These are phyloP conservation scores for Calcarius lapponicus DNA, from an alignment of 2,797 vertebrate species.

Conservation along the genomic window DNA sequence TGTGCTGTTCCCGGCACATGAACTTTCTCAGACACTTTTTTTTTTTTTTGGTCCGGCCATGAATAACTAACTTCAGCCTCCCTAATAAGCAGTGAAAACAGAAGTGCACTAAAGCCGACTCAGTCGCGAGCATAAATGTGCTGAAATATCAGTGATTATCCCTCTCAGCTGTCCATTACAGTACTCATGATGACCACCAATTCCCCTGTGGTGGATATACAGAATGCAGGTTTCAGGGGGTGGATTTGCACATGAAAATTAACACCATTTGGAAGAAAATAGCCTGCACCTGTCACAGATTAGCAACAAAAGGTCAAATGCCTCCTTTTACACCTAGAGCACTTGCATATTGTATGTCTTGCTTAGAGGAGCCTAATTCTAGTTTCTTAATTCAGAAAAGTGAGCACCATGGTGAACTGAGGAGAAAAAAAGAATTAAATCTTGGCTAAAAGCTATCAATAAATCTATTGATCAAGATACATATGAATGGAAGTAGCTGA, in stretches of 20 bases:
- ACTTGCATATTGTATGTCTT: conserved; percentile 61
- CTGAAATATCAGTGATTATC: conserved; percentile 68
- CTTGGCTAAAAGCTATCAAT: conserved; percentile 73
- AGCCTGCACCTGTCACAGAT: conserved; percentile 69
- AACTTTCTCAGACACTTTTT: conserved; percentile 54
- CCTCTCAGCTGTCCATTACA: conserved; percentile 66
- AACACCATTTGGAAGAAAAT: conserved; percentile 71
- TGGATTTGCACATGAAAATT: conserved; percentile 67
- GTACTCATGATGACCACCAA: conserved; percentile 61
- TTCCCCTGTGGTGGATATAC: conserved; percentile 38
- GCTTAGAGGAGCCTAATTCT: conserved; percentile 64
- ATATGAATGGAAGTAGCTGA: conserved; percentile 69
- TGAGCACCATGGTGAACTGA: conserved; percentile 44
- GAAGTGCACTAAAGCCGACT: conserved; percentile 49
- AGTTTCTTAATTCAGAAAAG: conserved; percentile 60
- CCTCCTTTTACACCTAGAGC: conserved; percentile 61
- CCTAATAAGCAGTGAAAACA: conserved; percentile 68
- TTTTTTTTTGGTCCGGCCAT: conserved; percentile 53
- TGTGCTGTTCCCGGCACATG: conserved; percentile 69
- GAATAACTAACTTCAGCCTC: conserved; percentile 64
- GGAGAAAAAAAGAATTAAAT: conserved; percentile 60
- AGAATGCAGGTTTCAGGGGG: conserved; percentile 71
- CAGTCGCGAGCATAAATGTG: conserved; percentile 28
- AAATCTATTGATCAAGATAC: conserved; percentile 74
- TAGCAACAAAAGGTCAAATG: conserved; percentile 74